phyloP scores from a whole-genome alignment of 2,797 vertebrate genomes.

The Urophycis tenuis region DNA sequence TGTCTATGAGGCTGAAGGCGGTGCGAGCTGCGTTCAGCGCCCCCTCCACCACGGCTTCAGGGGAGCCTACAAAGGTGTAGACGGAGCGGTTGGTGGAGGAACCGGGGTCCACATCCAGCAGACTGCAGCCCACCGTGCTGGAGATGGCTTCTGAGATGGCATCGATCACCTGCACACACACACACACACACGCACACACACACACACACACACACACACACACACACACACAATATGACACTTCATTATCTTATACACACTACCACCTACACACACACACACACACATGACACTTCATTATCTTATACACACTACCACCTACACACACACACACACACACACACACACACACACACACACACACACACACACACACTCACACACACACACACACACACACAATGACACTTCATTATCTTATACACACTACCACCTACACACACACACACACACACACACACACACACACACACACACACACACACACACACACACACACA shows the following conservation, averaged over 20 bases:
- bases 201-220: not conserved
- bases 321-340: too few species aligned
- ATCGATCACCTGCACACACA: slow-evolving; percentile 76
- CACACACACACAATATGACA: not conserved
- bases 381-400: too few species aligned
- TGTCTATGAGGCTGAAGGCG: slow-evolving; percentile 83
- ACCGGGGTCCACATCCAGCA: slow-evolving; percentile 85
- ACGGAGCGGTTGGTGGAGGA: slow-evolving; percentile 91
- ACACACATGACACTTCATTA: too few species aligned
- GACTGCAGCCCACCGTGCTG: slow-evolving; percentile 70
- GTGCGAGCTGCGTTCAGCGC: slow-evolving; percentile 75
- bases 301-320: too few species aligned
- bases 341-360: too few species aligned
- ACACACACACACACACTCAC: too few species aligned
- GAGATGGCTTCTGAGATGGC: slow-evolving; percentile 78
- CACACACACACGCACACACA: not conserved
- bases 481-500: too few species aligned
- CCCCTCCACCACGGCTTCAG: slow-evolving; percentile 76
- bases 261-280: too few species aligned
- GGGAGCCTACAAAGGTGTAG: slow-evolving; percentile 88
- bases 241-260: too few species aligned
- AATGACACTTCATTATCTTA: not conserved
- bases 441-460: too few species aligned
- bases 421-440: too few species aligned
- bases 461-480: too few species aligned